Evolutionary conservation across 2,888 invertebrate species (phyloP).

Genomic region (Drosophila neonasuta): DNA sequence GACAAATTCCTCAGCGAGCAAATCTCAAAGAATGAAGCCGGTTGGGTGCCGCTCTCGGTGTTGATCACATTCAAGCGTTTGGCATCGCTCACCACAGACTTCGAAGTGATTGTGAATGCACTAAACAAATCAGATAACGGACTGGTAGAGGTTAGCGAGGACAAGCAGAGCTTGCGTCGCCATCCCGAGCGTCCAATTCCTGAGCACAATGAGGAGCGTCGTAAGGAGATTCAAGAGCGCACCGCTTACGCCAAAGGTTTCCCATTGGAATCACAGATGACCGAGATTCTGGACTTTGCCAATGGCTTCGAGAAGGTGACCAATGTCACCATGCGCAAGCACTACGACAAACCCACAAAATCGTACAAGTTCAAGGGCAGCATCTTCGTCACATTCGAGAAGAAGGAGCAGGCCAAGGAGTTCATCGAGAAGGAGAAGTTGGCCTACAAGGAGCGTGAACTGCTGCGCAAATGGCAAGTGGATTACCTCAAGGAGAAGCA

Average conservation of each 20-base stretch:
- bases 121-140: constrained; percentile 88
- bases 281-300: constrained; percentile 89
- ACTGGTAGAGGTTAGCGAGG: constrained; percentile 87
- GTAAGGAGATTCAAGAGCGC: constrained; percentile 88
- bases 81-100: constrained; percentile 87
- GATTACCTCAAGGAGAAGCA: constrained; percentile 87
- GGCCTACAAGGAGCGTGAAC: constrained; percentile 86
- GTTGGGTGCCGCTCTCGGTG: constrained; percentile 93
- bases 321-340: constrained; percentile 86
- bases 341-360: constrained; percentile 85
- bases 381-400: constrained; percentile 93
- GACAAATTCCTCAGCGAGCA: constrained; percentile 97
- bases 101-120: constrained; percentile 88
- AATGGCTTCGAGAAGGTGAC: constrained; percentile 87
- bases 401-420: constrained; percentile 90
- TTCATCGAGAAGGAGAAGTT: constrained; percentile 88
- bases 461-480: constrained; percentile 88
- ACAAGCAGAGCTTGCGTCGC: constrained; percentile 86
- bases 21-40: constrained; percentile 92
- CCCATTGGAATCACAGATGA: constrained; percentile 86
- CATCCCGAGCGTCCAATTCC: constrained; percentile 87
- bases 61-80: constrained; percentile 95
- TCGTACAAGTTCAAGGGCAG: constrained; percentile 93
- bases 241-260: constrained; percentile 96
- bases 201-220: constrained; percentile 91